Evolutionary conservation across 2,797 vertebrate genomes (phyloP).

Genomic region (Cyprinella venusta): DNA sequence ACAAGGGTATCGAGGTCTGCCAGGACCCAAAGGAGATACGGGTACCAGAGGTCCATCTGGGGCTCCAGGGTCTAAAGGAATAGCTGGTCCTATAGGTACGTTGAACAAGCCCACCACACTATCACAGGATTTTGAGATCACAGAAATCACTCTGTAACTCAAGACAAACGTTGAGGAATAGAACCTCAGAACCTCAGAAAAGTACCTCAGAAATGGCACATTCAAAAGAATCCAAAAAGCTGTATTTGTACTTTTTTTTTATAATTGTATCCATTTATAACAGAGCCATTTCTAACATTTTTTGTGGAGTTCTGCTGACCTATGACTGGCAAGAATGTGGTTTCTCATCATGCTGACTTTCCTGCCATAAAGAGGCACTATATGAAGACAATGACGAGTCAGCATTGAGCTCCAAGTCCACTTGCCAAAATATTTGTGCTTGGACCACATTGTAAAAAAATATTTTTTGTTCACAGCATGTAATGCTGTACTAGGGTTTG

Average conservation of each 20-base stretch:
- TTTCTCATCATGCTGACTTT: conserved; percentile 57
- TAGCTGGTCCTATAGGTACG: conserved; percentile 83
- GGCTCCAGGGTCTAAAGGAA: conserved; percentile 80
- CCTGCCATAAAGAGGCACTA: conserved; percentile 57
- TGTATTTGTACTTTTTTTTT: conserved; percentile 14
- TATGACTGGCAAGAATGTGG: conserved; percentile 60
- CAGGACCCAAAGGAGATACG: conserved; percentile 82
- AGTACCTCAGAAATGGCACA: conserved; percentile 20
- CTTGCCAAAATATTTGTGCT: conserved; percentile 64
- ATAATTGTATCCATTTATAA: conserved; percentile 47
- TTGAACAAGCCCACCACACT: neutral
- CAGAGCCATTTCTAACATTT: conserved; percentile 38
- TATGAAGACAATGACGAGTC: conserved; percentile 54
- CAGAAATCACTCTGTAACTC: neutral
- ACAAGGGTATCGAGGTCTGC: conserved; percentile 73
- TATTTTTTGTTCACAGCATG: conserved; percentile 53
- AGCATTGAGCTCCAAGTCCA: conserved; percentile 40
- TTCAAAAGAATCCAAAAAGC: conserved; percentile 38
- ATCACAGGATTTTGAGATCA: neutral
- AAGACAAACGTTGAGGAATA: neutral
- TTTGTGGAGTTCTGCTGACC: conserved; percentile 44
- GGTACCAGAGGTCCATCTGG: conserved; percentile 81
- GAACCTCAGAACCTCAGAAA: conserved; percentile 23
- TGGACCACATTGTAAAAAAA: conserved; percentile 47
- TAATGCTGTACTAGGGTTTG: conserved; percentile 36